These are phyloP conservation scores for Podargus strigoides DNA, from an alignment of 2,797 vertebrate species.

Conservation along the genomic window DNA sequence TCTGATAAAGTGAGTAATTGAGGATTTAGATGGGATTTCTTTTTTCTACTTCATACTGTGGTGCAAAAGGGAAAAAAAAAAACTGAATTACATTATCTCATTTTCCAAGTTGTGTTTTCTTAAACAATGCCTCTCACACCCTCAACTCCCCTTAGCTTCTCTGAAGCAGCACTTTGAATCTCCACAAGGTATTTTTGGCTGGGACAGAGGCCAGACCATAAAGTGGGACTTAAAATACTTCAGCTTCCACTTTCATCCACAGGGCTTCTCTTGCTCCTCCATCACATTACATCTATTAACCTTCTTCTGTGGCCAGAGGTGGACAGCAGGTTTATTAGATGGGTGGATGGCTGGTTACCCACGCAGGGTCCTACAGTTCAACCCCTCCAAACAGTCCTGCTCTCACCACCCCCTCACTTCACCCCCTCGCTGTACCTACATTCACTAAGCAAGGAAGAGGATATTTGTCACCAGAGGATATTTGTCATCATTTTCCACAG, in stretches of 20 bases:
- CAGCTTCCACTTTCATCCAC: neutral
- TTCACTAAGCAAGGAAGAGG: neutral
- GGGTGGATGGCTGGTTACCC: neutral
- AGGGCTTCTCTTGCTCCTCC: neutral
- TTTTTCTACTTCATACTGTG: neutral
- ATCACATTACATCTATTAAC: neutral
- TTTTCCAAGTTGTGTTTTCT: neutral
- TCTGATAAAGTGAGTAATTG: neutral
- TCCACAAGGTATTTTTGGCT: neutral
- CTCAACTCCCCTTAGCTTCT: neutral
- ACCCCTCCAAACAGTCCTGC: fast-evolving
- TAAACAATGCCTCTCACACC: neutral
- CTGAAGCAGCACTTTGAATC: neutral
- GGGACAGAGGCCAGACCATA: fast-evolving
- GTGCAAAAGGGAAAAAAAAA: neutral
- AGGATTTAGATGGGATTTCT: neutral
- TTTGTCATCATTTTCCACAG: neutral
- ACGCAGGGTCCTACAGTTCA: fast-evolving
- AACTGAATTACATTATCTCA: neutral
- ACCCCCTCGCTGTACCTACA: neutral
- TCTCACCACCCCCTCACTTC: neutral
- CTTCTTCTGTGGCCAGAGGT: neutral
- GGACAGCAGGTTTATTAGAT: neutral
- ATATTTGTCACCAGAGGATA: neutral
- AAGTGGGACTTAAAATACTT: neutral